Evolutionary conservation across 2,888 invertebrate species (phyloP), one percentile per base, ranked within the genome.

Genomic region (Campoplex nolae): DNA sequence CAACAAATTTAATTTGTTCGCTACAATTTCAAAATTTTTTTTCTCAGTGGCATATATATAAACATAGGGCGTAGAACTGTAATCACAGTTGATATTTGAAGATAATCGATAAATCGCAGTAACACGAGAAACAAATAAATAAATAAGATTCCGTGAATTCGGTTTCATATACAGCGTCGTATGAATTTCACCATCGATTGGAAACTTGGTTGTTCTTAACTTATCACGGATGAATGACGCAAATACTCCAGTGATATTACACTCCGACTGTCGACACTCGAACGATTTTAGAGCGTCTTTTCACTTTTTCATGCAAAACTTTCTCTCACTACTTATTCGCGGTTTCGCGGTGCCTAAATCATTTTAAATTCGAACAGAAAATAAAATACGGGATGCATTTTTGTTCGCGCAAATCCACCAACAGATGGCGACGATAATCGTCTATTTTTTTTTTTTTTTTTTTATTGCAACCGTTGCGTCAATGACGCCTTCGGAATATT

Each of bases 221-320:
- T 58, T 9, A 28, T 58, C 58, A 9, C 3, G 11, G 4, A 28
- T 3, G 58, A 58, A 28, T 58, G 58, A 58, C 58, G 58, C 28
- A 28, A 58, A 58, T 58, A 1, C 28, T 58, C 3, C 28, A 28
- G 3, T 6, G 16, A 38, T 38, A 38, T 18, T 67, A 18, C 42
- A 42, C 11, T 68, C 58, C 58, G 58, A 23, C 9, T 23, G 68
- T 68, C 42, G 42, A 68, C 42, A 45, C 42, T 9, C 68, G n/a
- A 32, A 13, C 65, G 32, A 68, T 23, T n/a, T 23, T 42, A 45
- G 23, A 23, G 32, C 23, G 28, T 51, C 71, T 71, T 71, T 71
- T 71, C 23, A 68, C 68, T 71, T 48, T 23, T 71, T 51, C 48
- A 71, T 32, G 28, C 28, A 18, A 18, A 9, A 71, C 71, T 71